Base-by-base conservation (phyloP, 2,888 invertebrate genomes). In the Nematopogon swammerdamellus region DNA sequence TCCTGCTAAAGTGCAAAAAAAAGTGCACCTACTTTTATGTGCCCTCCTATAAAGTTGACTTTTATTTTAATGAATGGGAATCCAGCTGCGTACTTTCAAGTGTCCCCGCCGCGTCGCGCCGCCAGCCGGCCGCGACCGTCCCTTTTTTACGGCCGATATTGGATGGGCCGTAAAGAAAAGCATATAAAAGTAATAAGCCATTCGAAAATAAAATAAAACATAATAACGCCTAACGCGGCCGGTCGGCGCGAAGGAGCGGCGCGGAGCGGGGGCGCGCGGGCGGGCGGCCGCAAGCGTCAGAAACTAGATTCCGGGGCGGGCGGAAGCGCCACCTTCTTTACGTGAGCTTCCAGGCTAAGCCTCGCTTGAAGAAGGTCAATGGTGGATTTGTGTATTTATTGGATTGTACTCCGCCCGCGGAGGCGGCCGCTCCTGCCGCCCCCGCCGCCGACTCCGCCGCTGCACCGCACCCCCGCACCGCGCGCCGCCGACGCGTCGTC, bases 321-420 rank as follows among this genome's bases (percentile, higher is more conserved):
- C 10, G 5, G 25, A 10, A n/a, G 11, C n/a, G 36, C 36, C 3
- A 14, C 11, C 36, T 36, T 14, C 14, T 14, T 36, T 14, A 14
- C 36, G 36, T 36, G n/a, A 36, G 36, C 11, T 14, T 36, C 36
- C 14, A 36, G 36, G 36, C 14, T 36, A 59, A 62, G 60, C 59
- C 60, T 61, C 56, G 56, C 59, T 60, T 60, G 61, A 63, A 62
- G 70, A 72, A 71, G 70, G 70, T 69, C 68, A 65, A 60, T 61
- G 63, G 62, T 63, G 63, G 67, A 73, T 73, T 74, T 68, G 45
- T 66, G 70, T 77, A 76, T 77, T 76, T 79, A 79, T 79, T 71
- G 74, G 73, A 73, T 74, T 67, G 36, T 36, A 36, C 25, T 25
- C 25, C 10, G 10, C 25, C 25, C 25, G 25, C 25, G 4, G 4